Conservation (phyloP, 2,113 vertebrate genomes). For the Psilopogon haemacephalus region DNA sequence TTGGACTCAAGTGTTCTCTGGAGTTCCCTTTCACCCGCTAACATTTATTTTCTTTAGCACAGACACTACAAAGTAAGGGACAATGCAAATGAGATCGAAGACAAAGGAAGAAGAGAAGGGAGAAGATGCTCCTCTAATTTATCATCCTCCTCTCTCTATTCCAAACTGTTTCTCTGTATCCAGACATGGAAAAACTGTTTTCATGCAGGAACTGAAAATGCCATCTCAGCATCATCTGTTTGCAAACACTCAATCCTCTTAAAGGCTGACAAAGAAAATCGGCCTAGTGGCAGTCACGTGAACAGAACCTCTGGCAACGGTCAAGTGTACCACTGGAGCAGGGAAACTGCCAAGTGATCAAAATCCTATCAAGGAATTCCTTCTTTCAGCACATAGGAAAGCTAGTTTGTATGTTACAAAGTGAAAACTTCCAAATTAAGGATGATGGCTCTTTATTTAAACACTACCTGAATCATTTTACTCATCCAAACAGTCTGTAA, state of each 20-base stretch:
- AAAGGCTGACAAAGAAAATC: conserved; percentile 25
- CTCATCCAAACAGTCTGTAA: neutral
- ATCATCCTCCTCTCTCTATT: neutral
- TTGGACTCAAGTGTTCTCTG: too few relatives aligned
- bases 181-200: neutral
- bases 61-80: accelerated
- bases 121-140: neutral
- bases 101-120: neutral
- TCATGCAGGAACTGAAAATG: conserved; percentile 65
- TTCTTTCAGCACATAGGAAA: neutral
- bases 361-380: neutral
- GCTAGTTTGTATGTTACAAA: neutral
- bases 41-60: neutral
- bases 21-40: too few relatives aligned
- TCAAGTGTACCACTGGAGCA: neutral
- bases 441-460: neutral
- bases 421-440: neutral
- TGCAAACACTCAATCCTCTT: conserved; percentile 38
- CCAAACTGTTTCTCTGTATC: neutral
- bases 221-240: conserved; percentile 55
- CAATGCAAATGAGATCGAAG: neutral
- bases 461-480: neutral
- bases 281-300: neutral
- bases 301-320: neutral
- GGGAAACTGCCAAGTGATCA: neutral